These are phyloP conservation scores for Stenichneumon culpator DNA, from an alignment of 2,888 invertebrate species.

Conservation along the genomic window DNA sequence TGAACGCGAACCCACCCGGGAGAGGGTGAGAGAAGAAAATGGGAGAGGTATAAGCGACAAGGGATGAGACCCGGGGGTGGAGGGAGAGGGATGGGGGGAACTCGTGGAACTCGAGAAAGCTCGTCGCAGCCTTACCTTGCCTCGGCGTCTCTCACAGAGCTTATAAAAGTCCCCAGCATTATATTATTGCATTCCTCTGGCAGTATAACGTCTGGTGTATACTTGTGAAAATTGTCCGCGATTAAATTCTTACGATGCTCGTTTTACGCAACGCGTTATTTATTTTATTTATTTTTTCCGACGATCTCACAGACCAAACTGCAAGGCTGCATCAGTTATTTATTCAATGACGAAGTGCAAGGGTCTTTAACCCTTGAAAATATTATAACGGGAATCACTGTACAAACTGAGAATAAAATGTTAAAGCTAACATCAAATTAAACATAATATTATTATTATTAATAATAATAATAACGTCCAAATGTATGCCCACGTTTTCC, in stretches of 20 bases:
- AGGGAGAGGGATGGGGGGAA: slow-evolving; percentile 10
- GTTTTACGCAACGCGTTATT: slow-evolving; percentile 38
- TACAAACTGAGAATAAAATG: too few species aligned
- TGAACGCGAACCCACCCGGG: slow-evolving; percentile 44
- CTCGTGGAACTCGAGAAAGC: slow-evolving; percentile 57
- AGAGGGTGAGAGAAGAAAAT: slow-evolving; percentile 32
- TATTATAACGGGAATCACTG: too few species aligned
- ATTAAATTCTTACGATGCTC: slow-evolving; percentile 51
- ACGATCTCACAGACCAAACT: not conserved
- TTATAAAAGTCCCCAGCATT: slow-evolving; percentile 68
- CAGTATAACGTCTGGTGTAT: slow-evolving; percentile 55
- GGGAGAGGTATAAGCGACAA: slow-evolving; percentile 52
- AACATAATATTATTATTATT: too few species aligned
- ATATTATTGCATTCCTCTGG: slow-evolving; percentile 68
- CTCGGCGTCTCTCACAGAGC: slow-evolving; percentile 61
- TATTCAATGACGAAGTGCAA: not conserved
- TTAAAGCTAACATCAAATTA: too few species aligned
- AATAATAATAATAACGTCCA: too few species aligned
- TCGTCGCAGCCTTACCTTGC: slow-evolving; percentile 57
- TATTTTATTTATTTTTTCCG: slow-evolving; percentile 8
- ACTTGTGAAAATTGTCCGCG: slow-evolving; percentile 55
- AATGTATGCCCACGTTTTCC: too few species aligned
- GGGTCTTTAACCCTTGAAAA: not conserved
- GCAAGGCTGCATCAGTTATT: not conserved
- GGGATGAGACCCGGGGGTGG: slow-evolving; percentile 43